These are phyloP conservation scores for Coregonus clupeaformis DNA, from an alignment of 2,113 vertebrate species.

Conservation along the genomic window DNA sequence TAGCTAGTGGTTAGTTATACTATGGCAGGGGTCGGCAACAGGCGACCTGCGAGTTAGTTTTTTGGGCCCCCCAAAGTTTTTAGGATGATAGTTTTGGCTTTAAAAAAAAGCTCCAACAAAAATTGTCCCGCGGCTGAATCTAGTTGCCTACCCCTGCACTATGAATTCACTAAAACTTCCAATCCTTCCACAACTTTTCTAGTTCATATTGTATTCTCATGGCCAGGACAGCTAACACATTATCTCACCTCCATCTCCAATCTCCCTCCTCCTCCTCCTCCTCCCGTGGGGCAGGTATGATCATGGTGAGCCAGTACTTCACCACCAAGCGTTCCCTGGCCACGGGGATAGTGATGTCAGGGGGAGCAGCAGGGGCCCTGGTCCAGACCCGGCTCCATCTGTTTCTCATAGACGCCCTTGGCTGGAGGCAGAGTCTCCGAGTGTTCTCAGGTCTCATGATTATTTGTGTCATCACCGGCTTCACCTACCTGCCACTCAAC, in stretches of 20 bases:
- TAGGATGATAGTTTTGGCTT: too few species aligned
- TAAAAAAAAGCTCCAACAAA: too few species aligned
- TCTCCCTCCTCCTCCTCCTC: background rate
- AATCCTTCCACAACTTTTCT: too few species aligned
- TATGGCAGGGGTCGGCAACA: background rate
- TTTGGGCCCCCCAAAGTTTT: too few species aligned
- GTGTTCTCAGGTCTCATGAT: conserved; percentile 24
- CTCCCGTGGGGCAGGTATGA: conserved; percentile 11
- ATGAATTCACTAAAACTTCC: background rate
- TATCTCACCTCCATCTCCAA: background rate
- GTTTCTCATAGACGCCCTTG: conserved; percentile 14
- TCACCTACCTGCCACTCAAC: conserved; percentile 40
- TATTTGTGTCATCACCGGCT: conserved; percentile 22
- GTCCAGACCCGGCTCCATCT: conserved; percentile 31
- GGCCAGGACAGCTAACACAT: background rate
- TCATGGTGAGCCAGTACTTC: conserved; percentile 48
- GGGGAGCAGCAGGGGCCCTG: conserved; percentile 30
- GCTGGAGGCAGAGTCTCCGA: conserved; percentile 32
- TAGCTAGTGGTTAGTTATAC: background rate
- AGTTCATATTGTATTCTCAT: background rate
- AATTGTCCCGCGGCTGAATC: too few species aligned
- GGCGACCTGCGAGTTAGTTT: too few species aligned
- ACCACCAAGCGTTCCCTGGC: conserved; percentile 27
- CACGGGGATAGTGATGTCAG: conserved; percentile 32
- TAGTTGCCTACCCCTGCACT: background rate